Base-by-base conservation (phyloP, 1,140 invertebrate genomes). In the Portunus trituberculatus region DNA sequence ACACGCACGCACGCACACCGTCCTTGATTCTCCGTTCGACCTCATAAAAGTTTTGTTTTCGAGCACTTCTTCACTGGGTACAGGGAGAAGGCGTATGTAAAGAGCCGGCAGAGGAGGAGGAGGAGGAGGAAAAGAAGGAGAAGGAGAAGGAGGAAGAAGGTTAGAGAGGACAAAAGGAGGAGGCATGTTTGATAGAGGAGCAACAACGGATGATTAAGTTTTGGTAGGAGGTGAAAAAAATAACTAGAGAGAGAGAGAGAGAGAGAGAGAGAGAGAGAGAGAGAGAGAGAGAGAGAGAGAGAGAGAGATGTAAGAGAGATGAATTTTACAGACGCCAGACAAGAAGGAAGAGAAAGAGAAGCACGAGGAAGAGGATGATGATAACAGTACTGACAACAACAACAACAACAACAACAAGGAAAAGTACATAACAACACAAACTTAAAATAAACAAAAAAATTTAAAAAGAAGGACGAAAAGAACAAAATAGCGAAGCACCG, bases 11-110 rank as follows among this genome's bases (percentile, higher is more conserved):
- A 7, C n/a, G 0, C 67, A 7, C 67, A 7, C n/a, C 67, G 20
- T 8, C 67, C 67, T 76, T 76, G 67, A 76, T 25, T 76, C 67
- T 12, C 67, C 12, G 20, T 76, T n/a, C 67, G 67, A n/a, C 67
- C 67, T 16, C n/a, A 76, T 76, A 76, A 76, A 76, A 76, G 67
- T 76, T 76, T 76, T 76, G 67, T 76, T 76, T 76, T 76, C 10
- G 25, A 7, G 12, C 67, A 76, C 67, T 76, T 76, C n/a, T 76
- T 76, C 67, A 76, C 12, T 1, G 20, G 67, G 67, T 76, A 76
- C 67, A 76, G 67, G 67, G n/a, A 76, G 67, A 76, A 76, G 67
- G 67, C 67, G 67, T 76, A 20, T 76, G 67, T 76, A n/a, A 76
- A n/a, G 67, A 76, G 20, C 20, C 4, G 20, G 67, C 1, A 20